Evolutionary conservation across 2,113 vertebrate species (phyloP).

Genomic region (Pheucticus melanocephalus): DNA sequence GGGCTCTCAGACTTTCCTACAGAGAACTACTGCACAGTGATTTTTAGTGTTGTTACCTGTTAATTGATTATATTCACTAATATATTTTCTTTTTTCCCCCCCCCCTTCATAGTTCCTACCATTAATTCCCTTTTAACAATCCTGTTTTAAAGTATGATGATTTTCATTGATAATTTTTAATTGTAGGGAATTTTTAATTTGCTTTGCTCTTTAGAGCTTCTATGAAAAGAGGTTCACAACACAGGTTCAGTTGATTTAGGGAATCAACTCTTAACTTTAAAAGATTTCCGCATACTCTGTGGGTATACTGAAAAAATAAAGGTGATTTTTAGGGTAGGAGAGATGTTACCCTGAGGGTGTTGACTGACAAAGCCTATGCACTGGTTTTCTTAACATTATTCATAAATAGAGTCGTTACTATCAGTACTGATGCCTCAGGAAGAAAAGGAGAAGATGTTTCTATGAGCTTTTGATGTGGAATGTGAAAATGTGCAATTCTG

Average conservation of each 20-base stretch:
- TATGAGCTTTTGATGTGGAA: background rate
- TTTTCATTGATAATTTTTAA: background rate
- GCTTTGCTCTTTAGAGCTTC: background rate
- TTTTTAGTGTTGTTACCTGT: background rate
- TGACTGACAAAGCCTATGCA: background rate
- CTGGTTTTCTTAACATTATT: background rate
- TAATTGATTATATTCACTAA: background rate
- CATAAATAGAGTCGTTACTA: background rate
- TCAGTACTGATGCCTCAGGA: background rate
- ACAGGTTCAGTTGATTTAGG: background rate
- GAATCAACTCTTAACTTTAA: background rate
- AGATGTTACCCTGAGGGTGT: background rate
- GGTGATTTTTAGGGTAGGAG: background rate
- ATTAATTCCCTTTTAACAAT: background rate
- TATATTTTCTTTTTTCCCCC: accelerated
- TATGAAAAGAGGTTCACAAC: background rate
- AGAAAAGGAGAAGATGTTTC: background rate
- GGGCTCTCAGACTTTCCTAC: background rate
- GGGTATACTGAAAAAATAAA: background rate
- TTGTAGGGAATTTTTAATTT: background rate
- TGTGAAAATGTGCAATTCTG: background rate
- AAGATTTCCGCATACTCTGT: background rate
- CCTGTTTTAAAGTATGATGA: background rate
- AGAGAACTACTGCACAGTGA: background rate
- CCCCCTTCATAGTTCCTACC: background rate